Percentiles rank a stretch among this genome's conserved stretches.
Evolutionary conservation across 2,888 invertebrate genomes (phyloP).

Genomic region (Acanthosepion esculentum): DNA sequence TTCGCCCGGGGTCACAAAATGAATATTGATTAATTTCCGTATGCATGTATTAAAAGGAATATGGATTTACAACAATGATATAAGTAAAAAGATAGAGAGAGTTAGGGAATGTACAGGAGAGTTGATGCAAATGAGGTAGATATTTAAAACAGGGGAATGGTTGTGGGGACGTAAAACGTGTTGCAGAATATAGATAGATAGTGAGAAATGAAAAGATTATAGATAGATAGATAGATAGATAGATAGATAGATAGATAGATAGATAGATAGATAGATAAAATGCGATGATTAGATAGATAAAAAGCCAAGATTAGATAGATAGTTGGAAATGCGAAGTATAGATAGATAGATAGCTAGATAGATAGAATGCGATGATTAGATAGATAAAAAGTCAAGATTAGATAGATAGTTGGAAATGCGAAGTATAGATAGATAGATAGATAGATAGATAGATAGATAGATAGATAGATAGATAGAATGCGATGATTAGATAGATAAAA

Average conservation of each 20-base stretch:
- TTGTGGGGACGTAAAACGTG: no score
- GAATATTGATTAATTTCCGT: constrained; percentile 13
- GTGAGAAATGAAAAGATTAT: background rate
- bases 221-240: no score
- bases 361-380: background rate
- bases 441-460: no score
- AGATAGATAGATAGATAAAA: background rate
- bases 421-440: no score
- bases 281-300: background rate
- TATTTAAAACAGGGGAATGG: background rate
- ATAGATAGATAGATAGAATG: no score
- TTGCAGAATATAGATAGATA: background rate
- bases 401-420: no score
- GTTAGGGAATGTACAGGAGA: background rate
- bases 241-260: background rate
- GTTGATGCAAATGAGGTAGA: background rate
- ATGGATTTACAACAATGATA: background rate
- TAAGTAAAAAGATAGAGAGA: background rate
- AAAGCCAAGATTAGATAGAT: no score
- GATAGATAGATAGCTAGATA: background rate
- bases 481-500: no score
- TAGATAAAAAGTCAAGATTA: no score
- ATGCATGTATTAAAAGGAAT: constrained; percentile 17
- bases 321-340: no score
- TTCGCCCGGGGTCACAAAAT: background rate